Conservation (phyloP, 2,113 vertebrate species). For the Psettodes erumei region DNA sequence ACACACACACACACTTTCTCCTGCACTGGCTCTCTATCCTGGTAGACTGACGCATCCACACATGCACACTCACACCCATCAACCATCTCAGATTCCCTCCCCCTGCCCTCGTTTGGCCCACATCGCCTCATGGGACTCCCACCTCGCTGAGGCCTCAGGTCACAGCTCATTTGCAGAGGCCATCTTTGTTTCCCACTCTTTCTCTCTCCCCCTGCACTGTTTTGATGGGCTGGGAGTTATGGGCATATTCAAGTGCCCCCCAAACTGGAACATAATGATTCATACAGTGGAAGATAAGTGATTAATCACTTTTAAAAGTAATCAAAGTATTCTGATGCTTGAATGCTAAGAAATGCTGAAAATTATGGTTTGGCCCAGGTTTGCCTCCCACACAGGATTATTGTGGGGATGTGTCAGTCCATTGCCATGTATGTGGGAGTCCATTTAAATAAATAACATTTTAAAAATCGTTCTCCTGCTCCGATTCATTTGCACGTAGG, state of each 20-base stretch:
- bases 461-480: background rate
- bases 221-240: conserved; percentile 35
- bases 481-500: conserved; percentile 61
- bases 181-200: conserved; percentile 45
- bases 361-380: conserved; percentile 23
- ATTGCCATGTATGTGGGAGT: conserved; percentile 54
- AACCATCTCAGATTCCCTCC: conserved; percentile 28
- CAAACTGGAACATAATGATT: background rate
- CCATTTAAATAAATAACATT: conserved; percentile 41
- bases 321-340: background rate
- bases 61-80: conserved; percentile 8
- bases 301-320: background rate
- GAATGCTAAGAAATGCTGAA: background rate
- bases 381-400: conserved; percentile 58
- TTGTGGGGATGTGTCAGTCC: conserved; percentile 20
- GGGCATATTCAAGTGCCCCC: background rate
- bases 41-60: conserved; percentile 11
- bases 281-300: background rate
- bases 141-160: conserved; percentile 50
- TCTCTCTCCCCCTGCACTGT: conserved; percentile 19
- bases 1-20: conserved; percentile 8
- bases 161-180: conserved; percentile 62
- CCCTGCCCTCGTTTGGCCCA: conserved; percentile 18
- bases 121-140: conserved; percentile 48
- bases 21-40: conserved; percentile 1